Percentiles rank a stretch among this genome's conserved stretches.
phyloP scores from a whole-genome alignment of 2,113 vertebrate genomes.

The Oryzias woworae region DNA sequence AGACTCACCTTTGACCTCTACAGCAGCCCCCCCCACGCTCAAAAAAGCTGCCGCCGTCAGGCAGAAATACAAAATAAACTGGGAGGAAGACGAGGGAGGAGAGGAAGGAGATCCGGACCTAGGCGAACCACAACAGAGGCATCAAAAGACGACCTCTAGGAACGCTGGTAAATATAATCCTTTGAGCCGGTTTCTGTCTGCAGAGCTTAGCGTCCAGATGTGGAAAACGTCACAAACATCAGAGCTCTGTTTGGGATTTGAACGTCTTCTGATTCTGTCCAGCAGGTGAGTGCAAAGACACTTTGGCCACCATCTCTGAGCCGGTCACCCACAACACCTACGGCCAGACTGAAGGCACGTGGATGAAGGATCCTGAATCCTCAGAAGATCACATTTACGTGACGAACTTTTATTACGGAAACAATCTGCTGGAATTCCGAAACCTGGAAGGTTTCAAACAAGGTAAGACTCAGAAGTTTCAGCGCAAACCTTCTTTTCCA shows the following conservation, averaged over 20 bases:
- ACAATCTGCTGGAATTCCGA: conserved; percentile 92
- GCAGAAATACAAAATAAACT: conserved; percentile 66
- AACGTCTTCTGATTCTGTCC: conserved; percentile 32
- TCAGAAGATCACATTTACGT: conserved; percentile 88
- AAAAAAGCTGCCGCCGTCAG: conserved; percentile 21
- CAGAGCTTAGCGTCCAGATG: too few species aligned
- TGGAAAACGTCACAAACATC: too few species aligned
- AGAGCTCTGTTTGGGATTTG: background rate
- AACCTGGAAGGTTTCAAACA: conserved; percentile 94
- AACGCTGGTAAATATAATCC: conserved; percentile 54
- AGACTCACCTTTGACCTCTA: conserved; percentile 6
- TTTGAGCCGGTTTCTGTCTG: too few species aligned
- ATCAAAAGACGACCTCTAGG: conserved; percentile 32
- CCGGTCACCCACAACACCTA: conserved; percentile 94
- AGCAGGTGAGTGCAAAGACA: conserved; percentile 93
- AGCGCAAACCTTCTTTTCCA: background rate
- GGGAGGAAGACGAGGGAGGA: conserved; percentile 57
- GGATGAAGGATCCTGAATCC: conserved; percentile 97
- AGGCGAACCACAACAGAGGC: conserved; percentile 39
- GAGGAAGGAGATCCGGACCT: conserved; percentile 8
- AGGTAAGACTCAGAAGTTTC: conserved; percentile 73
- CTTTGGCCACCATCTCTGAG: conserved; percentile 90
- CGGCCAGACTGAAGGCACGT: conserved; percentile 90
- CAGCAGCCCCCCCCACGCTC: conserved; percentile 11
- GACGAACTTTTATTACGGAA: conserved; percentile 94